Conservation (phyloP, 2,797 vertebrate genomes). For the Microtus californicus region DNA sequence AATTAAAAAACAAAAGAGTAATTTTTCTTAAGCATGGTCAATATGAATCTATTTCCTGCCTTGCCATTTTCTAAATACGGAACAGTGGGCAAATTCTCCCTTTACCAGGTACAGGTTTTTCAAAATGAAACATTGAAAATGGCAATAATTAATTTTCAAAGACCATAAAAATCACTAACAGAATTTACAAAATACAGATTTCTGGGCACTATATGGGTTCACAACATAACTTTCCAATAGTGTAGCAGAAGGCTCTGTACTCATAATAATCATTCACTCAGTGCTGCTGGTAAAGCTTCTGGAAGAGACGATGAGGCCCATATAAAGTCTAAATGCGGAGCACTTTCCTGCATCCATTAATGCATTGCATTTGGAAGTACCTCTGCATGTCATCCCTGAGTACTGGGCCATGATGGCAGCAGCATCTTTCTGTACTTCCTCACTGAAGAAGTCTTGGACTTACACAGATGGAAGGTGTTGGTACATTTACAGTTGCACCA, state of each 20-base stretch:
- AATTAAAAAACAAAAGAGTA: constrained; percentile 24
- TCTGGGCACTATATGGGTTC: not conserved
- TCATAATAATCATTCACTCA: not conserved
- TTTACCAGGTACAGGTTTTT: not conserved
- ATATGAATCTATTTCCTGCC: not conserved
- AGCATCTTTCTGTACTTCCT: not conserved
- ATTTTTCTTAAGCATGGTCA: not conserved
- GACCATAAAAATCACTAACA: not conserved
- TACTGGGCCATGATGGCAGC: not conserved
- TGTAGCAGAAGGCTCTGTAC: not conserved
- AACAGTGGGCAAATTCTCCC: not conserved
- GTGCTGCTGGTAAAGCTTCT: not conserved
- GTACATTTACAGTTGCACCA: not conserved
- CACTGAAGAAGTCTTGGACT: not conserved
- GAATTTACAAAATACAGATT: not conserved
- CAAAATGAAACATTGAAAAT: not conserved
- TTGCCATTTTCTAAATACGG: not conserved
- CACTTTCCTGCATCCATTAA: not conserved
- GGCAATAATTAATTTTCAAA: not conserved
- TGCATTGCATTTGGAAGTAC: not conserved
- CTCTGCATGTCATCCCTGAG: not conserved
- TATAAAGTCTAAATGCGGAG: not conserved
- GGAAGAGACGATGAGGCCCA: not conserved
- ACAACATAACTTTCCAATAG: constrained; percentile 3
- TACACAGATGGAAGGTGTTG: rapidly evolving